Percentiles rank a stretch among this genome's conserved stretches.
Conservation (phyloP, 2,797 vertebrate species). For the Perodicticus potto region DNA sequence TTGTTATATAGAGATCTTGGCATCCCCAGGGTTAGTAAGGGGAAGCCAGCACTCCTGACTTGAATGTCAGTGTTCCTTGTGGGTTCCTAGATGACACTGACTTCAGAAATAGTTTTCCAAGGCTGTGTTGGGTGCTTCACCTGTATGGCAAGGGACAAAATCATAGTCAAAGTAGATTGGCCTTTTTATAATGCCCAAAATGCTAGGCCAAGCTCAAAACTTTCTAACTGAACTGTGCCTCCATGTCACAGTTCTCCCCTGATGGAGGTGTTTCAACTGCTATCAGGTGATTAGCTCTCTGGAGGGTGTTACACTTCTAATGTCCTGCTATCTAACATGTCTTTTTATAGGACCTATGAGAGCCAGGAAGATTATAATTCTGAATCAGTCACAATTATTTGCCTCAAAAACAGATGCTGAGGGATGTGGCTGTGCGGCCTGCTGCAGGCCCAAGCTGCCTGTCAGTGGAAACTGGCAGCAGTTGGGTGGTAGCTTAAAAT, state of each 20-base stretch:
- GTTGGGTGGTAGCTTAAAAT: not conserved
- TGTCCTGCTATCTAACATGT: not conserved
- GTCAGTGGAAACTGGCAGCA: not conserved
- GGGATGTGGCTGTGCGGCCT: not conserved
- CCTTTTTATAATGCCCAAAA: not conserved
- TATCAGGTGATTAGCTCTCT: not conserved
- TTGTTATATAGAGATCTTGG: not conserved
- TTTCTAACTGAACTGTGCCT: not conserved
- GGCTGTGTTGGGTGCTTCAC: not conserved
- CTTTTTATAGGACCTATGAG: not conserved
- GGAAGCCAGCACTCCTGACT: not conserved
- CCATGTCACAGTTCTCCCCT: not conserved
- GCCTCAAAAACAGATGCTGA: not conserved
- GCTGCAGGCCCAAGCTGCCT: not conserved
- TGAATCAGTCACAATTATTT: not conserved
- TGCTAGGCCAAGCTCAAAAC: not conserved
- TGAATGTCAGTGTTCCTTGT: conserved; percentile 6
- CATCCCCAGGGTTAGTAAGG: not conserved
- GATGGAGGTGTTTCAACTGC: not conserved
- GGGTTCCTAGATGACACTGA: not conserved
- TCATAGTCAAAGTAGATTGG: not conserved
- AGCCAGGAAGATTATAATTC: not conserved
- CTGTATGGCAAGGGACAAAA: not conserved
- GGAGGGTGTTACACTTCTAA: not conserved
- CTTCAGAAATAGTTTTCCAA: not conserved